Evolutionary conservation across 2,888 invertebrate genomes (phyloP), one percentile per base, ranked within the genome.

Genomic region (Drosophila anomelani): DNA sequence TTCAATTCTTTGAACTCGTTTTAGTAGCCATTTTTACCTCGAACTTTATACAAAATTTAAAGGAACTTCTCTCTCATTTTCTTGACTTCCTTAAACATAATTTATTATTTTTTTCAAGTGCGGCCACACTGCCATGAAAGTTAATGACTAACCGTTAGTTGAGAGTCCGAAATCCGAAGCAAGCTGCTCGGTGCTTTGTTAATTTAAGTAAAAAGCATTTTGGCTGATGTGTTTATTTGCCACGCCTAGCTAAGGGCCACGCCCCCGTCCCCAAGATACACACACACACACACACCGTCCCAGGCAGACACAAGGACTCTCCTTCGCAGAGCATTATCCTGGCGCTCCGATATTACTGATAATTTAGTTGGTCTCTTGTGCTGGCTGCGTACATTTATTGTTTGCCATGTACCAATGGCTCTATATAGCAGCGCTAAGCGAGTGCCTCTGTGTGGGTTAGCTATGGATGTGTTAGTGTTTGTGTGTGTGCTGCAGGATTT

Each of bases 121-220:
- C 47, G 53, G 13, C 13, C 20, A 38, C 39, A 63, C 43, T 53
- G 13, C 44, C 51, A 71, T 70, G 44, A 71, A 62, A 78, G 80
- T 76, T 84, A 81, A 84, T 83, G 86, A 81, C 80, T 66, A 74
- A 78, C 59, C 67, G 80, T 84, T 83, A 79, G 84, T 72, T 75
- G 63, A 54, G 63, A 34, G 47, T 73, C 67, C 75, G 51, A 70
- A 85, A 81, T 75, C 62, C 76, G 74, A 68, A 63, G 78, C 81
- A 83, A 80, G 81, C 87, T 84, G 84, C 77, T 87, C 56, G 46
- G 66, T 70, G 74, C 76, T 88, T 53, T 77, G 82, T 88, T 85
- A 88, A 88, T 85, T 85, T 86, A 86, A 88, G 88, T 88, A 86
- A 85, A 85, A 82, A 85, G 86, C 85, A 86, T 84, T 88, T 88